Conservation (phyloP, 2,797 vertebrate species). For the Siniperca obscura region DNA sequence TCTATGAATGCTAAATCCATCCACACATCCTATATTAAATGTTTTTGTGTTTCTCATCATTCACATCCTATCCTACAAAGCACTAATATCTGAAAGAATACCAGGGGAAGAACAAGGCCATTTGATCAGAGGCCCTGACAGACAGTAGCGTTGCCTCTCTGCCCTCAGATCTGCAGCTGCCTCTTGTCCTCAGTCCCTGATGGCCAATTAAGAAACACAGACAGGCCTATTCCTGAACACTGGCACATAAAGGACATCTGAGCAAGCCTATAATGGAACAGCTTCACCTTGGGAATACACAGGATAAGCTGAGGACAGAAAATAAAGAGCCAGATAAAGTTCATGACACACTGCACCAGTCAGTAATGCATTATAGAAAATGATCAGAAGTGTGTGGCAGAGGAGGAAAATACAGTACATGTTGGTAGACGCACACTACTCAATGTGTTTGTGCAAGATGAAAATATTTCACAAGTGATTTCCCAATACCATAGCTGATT, state of each 20-base stretch:
- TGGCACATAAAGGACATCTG: constrained; percentile 56
- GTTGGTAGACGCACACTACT: neutral
- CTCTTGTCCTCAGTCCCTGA: constrained; percentile 56
- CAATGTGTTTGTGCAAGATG: constrained; percentile 31
- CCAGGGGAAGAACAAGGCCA: neutral
- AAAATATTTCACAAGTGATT: constrained; percentile 51
- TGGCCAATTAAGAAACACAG: constrained; percentile 69
- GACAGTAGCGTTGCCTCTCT: constrained; percentile 1
- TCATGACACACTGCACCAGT: constrained; percentile 1
- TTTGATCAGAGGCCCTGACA: constrained; percentile 12
- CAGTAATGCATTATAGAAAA: neutral
- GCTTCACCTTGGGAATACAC: constrained; percentile 48
- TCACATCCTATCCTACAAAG: neutral
- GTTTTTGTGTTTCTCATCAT: neutral
- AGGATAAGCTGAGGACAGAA: neutral
- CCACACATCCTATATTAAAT: no score
- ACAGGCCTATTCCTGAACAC: constrained; percentile 37
- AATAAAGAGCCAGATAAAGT: constrained; percentile 28
- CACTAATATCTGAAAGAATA: neutral
- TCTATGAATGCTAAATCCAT: neutral
- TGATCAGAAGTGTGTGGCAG: neutral
- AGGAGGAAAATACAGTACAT: neutral
- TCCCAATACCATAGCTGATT: constrained; percentile 36
- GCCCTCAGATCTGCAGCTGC: constrained; percentile 48
- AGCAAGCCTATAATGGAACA: constrained; percentile 31